phyloP scores from a whole-genome alignment of 1,140 invertebrate species.

The Choristoneura fumiferana region DNA sequence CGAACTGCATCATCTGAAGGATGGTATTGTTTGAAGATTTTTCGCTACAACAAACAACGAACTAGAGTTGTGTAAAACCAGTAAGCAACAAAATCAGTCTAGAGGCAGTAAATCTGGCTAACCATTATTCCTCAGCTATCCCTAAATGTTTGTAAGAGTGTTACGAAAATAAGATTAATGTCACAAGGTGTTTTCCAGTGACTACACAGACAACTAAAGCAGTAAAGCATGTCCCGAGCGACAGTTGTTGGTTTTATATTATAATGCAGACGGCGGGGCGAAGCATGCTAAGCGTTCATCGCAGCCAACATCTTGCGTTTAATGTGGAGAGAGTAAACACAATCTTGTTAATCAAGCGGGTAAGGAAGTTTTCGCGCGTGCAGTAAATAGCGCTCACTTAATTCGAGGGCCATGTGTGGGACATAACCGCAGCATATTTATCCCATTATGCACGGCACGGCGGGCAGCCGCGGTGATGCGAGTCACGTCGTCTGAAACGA shows the following conservation, averaged over 20 bases:
- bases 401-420: slow-evolving; percentile 73
- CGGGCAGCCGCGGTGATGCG: slow-evolving; percentile 63
- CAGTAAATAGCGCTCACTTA: slow-evolving; percentile 71
- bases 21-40: too few species aligned
- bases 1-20: too few species aligned
- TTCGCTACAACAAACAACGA: too few species aligned
- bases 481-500: slow-evolving; percentile 75
- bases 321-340: slow-evolving; percentile 47
- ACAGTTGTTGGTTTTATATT: slow-evolving; percentile 26
- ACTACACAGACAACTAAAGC: slow-evolving; percentile 1
- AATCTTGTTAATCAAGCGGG: slow-evolving; percentile 64
- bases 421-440: slow-evolving; percentile 75
- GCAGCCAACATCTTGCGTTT: slow-evolving; percentile 37
- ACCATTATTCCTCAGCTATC: too few species aligned
- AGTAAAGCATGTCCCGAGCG: slow-evolving; percentile 18
- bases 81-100: too few species aligned
- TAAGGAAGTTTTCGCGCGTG: slow-evolving; percentile 60
- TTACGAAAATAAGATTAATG: too few species aligned
- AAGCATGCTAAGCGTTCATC: slow-evolving; percentile 14
- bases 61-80: too few species aligned
- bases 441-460: slow-evolving; percentile 75
- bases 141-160: too few species aligned
- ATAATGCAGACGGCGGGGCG: slow-evolving; percentile 22
- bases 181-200: too few species aligned
- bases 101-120: too few species aligned